Percentiles rank a stretch among this genome's conserved stretches.
Conservation (phyloP, 2,888 invertebrate genomes). For the Andrena camellia region DNA sequence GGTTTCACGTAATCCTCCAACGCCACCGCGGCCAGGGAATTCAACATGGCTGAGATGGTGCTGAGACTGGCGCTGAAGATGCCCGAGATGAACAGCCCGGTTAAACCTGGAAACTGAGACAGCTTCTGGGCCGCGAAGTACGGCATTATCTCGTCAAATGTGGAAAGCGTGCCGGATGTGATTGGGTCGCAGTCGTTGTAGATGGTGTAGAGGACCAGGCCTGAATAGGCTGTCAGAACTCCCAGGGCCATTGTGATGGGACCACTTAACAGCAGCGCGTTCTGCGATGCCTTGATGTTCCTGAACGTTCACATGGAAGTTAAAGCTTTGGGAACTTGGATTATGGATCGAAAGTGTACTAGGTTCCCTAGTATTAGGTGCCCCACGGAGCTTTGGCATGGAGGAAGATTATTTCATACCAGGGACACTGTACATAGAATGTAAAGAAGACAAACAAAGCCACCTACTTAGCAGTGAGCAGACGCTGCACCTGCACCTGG, state of each 20-base stretch:
- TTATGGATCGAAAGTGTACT: too few species aligned
- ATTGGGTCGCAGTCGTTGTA: conserved; percentile 94
- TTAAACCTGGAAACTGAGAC: conserved; percentile 80
- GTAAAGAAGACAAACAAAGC: too few species aligned
- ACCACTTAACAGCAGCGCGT: conserved; percentile 91
- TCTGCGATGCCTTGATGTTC: conserved; percentile 88
- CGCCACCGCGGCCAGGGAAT: conserved; percentile 95
- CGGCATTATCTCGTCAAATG: conserved; percentile 92
- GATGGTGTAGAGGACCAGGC: conserved; percentile 93
- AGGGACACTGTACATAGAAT: too few species aligned
- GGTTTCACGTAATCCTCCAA: conserved; percentile 93
- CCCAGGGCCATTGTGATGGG: conserved; percentile 91
- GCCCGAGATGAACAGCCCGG: conserved; percentile 86
- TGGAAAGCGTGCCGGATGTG: conserved; percentile 87
- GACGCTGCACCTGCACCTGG: conserved; percentile 93
- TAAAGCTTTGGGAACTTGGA: background rate
- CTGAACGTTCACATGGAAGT: conserved; percentile 65
- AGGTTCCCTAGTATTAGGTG: too few species aligned
- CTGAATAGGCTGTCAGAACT: conserved; percentile 88
- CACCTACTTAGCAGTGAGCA: conserved; percentile 89
- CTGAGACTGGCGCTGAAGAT: conserved; percentile 97
- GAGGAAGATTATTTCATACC: too few species aligned
- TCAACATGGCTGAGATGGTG: conserved; percentile 96
- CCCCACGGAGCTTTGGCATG: too few species aligned
- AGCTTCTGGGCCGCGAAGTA: conserved; percentile 90